These are phyloP conservation scores for Otus scops DNA, from an alignment of 2,797 vertebrate species.

Conservation along the genomic window DNA sequence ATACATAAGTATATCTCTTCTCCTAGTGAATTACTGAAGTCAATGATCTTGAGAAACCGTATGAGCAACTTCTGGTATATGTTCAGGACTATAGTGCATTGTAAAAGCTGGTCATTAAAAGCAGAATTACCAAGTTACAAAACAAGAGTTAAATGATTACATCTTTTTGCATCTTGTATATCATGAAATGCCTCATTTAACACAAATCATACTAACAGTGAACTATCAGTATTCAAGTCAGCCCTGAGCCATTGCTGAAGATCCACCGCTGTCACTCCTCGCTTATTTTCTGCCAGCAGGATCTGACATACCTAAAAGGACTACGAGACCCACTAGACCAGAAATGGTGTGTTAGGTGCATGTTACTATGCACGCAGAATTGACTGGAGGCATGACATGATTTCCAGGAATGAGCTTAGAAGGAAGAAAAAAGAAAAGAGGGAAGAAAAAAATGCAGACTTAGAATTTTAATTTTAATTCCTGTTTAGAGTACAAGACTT, in stretches of 20 bases:
- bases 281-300: neutral
- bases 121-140: neutral
- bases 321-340: neutral
- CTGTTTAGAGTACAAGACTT: neutral
- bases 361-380: neutral
- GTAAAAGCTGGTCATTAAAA: neutral
- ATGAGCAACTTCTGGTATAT: neutral
- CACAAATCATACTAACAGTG: neutral
- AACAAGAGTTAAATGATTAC: neutral
- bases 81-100: neutral
- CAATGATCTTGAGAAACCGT: neutral
- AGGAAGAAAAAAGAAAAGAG: neutral
- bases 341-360: neutral
- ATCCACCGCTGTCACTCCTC: neutral
- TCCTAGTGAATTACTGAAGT: neutral
- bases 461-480: neutral
- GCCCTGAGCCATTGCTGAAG: neutral
- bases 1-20: neutral
- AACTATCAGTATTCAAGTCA: neutral
- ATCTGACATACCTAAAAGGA: neutral
- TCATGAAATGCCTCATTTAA: neutral
- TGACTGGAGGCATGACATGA: neutral
- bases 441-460: neutral
- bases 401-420: neutral
- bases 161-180: neutral